Percentiles rank a stretch among this genome's conserved stretches.
Evolutionary conservation across 2,888 invertebrate species (phyloP).

Genomic region (Hirudinaria manillensis): DNA sequence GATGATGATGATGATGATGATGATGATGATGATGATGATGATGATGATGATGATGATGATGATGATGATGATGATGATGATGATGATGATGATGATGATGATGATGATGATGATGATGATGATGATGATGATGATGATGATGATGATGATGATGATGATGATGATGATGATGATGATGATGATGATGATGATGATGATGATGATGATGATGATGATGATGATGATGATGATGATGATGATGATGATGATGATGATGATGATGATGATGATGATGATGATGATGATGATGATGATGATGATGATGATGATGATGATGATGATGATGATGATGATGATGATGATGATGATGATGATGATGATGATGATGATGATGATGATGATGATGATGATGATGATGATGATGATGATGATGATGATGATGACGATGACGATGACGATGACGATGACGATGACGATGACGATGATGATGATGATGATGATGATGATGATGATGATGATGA

Average conservation of each 20-base stretch:
- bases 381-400: slow-evolving; percentile 27
- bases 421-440: slow-evolving; percentile 21
- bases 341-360: slow-evolving; percentile 25
- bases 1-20: not conserved
- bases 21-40: slow-evolving; percentile 1
- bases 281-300: too few relatives aligned
- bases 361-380: slow-evolving; percentile 22
- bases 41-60: not conserved
- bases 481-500: not conserved
- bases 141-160: slow-evolving; percentile 7
- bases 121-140: slow-evolving; percentile 3
- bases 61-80: not conserved
- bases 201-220: too few relatives aligned
- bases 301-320: too few relatives aligned
- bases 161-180: slow-evolving; percentile 4
- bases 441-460: not conserved
- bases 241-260: too few relatives aligned
- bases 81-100: slow-evolving; percentile 4
- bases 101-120: slow-evolving; percentile 7
- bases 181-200: too few relatives aligned
- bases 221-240: too few relatives aligned
- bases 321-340: too few relatives aligned
- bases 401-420: slow-evolving; percentile 28
- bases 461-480: not conserved
- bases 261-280: too few relatives aligned